Base-by-base conservation (phyloP, 2,113 vertebrate species). In the Dascyllus trimaculatus region DNA sequence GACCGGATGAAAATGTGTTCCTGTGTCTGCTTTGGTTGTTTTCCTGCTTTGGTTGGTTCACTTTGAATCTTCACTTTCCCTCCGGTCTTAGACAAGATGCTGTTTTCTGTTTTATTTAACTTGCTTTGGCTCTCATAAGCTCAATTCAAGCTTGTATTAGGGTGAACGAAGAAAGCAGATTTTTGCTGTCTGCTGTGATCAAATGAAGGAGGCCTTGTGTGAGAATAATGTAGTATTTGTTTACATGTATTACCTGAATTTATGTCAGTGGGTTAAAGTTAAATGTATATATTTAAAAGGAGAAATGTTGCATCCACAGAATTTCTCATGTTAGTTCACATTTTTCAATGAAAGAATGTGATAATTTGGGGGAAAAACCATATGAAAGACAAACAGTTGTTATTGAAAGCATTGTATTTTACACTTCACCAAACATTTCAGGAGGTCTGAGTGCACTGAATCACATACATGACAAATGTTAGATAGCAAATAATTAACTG, bases 201-300 rank as follows among this genome's bases (percentile, higher is more conserved):
- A 59, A 45, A 84, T 80, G 60, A 88, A 88, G 74, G 81, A 51
- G 11, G 46, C 2, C 14, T 17, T 53, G 35, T 65, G 15, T 69
- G 35, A 24, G 45, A 24, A 58, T 29, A 25, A 29, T 29, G 29
- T 29, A 57, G 49, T 24, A 58, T 54, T 38, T 21, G 29, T 45
- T 29, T 49, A 29, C 4, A 29, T 4, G 29, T 6, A 29, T 35
- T 17, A 13, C 51, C 21, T 71, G 43, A 0, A 25, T 26, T 49
- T 9, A 2, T 66, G 21, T 35, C 25, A 9, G 13, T 21, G 1
- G 29, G 22, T 38, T 38, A 51, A 35, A n/a, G 25, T 24, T 51
- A 35, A 35, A 35, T 35, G 32, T 35, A 9, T 8, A 35, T 35
- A 35, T 10, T 10, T 9, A 35, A 35, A 35, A 35, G 32, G 9